phyloP scores from a whole-genome alignment of 2,113 vertebrate genomes.

The Abramis brama region DNA sequence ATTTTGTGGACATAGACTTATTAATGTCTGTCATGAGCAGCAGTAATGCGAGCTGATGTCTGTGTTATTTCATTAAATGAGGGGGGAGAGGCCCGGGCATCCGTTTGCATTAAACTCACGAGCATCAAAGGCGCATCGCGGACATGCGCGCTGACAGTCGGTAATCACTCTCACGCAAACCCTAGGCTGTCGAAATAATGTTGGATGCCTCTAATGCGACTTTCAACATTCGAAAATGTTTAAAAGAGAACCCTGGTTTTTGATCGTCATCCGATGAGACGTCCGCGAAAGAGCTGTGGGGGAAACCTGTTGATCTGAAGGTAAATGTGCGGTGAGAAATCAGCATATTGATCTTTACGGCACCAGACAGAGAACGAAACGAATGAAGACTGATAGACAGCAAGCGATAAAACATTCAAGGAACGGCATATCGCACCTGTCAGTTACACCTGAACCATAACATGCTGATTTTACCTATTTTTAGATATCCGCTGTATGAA shows the following conservation, averaged over 20 bases:
- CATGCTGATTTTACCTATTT: neutral
- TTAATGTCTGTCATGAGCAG: neutral
- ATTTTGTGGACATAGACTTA: neutral
- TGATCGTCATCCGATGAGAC: neutral
- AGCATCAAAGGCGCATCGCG: conserved; percentile 40
- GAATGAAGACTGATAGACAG: neutral
- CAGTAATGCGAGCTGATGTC: neutral
- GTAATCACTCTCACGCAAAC: conserved; percentile 27
- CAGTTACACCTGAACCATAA: neutral
- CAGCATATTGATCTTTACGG: conserved; percentile 14
- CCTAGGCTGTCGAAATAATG: neutral
- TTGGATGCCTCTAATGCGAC: neutral
- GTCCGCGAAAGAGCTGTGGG: neutral
- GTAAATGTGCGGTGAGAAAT: conserved; percentile 8
- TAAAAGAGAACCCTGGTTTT: neutral
- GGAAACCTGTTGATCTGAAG: conserved; percentile 37
- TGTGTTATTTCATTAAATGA: conserved; percentile 18
- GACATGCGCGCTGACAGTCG: conserved; percentile 43
- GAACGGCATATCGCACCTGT: conserved; percentile 1
- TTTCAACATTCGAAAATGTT: conserved; percentile 1
- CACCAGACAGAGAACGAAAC: neutral
- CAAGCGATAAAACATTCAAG: neutral
- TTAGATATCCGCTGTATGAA: too few relatives aligned
- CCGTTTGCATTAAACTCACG: conserved; percentile 26
- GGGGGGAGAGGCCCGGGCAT: neutral